Base-by-base conservation (phyloP, 2,797 vertebrate genomes). In the Crypturellus tataupa region DNA sequence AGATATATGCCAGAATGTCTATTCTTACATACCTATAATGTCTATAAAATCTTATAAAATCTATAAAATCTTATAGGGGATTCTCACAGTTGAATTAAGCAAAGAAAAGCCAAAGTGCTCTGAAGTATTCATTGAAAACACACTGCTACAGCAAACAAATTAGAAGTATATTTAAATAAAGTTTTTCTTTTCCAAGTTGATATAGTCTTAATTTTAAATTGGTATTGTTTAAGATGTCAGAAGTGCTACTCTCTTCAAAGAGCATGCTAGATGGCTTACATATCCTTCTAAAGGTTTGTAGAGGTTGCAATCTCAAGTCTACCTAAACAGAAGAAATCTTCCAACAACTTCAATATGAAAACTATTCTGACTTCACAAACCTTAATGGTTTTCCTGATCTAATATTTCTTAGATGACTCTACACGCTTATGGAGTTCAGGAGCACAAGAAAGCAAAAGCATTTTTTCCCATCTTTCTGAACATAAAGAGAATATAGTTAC, bases 371-470 rank as follows among this genome's bases (percentile, higher is more conserved):
- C 10, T 80, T 15, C 40, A 16, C 37, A 31, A 73, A 27, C 15
- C 44, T 46, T 6, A 47, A 37, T 39, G 9, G 17, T 80, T 63
- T 29, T 59, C 40, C 16, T 58, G 65, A 3, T 24, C 7, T 72
- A 82, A 70, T 0, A 49, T 25, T 29, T n/a, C 40, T 42, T 42
- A 55, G 21, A 25, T 47, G n/a, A 47, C 44, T 4, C 0, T 0
- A 69, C 9, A 37, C 25, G 47, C 23, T 49, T 33, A 31, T 0
- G 5, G 23, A 49, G 39, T 59, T 56, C 25, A 67, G 5, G 5
- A 80, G 21, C 59, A 85, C 17, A 39, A 62, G 0, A 35, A 0
- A 60, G 39, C 8, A 72, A 70, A 18, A 19, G 33, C 10, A 20
- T 25, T 35, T 55, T 55, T 68, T 27, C 16, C 64, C 81, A 29